Conservation (phyloP, 2,888 invertebrate genomes). For the Cantharis rustica region DNA sequence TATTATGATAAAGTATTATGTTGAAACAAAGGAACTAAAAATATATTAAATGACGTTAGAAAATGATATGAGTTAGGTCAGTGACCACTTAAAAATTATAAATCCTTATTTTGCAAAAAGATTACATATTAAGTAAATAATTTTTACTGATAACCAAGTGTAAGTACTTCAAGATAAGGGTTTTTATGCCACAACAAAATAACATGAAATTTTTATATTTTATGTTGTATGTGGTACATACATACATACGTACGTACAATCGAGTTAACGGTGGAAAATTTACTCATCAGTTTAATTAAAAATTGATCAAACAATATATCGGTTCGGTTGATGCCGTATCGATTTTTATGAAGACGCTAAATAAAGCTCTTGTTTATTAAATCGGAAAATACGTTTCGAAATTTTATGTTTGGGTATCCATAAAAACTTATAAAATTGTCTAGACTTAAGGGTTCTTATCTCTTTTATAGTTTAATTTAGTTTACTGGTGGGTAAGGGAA, state of each 20-base stretch:
- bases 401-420: neutral
- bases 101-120: conserved; percentile 5
- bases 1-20: conserved; percentile 21
- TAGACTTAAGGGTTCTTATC: neutral
- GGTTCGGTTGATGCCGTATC: conserved; percentile 1
- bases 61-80: conserved; percentile 27
- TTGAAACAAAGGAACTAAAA: conserved; percentile 28
- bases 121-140: conserved; percentile 8
- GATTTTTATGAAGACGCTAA: neutral
- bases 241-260: neutral
- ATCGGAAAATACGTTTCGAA: neutral
- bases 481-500: neutral
- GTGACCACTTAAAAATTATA: conserved; percentile 22
- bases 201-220: neutral
- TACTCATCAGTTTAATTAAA: conserved; percentile 8
- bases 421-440: neutral
- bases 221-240: neutral
- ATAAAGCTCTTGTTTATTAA: neutral
- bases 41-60: conserved; percentile 18
- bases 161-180: neutral
- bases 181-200: neutral
- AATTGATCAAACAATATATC: conserved; percentile 13
- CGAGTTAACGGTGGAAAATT: neutral
- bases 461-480: neutral
- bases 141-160: neutral